Evolutionary conservation across 2,888 invertebrate genomes (phyloP).

Genomic region (Agriotes lineatus): DNA sequence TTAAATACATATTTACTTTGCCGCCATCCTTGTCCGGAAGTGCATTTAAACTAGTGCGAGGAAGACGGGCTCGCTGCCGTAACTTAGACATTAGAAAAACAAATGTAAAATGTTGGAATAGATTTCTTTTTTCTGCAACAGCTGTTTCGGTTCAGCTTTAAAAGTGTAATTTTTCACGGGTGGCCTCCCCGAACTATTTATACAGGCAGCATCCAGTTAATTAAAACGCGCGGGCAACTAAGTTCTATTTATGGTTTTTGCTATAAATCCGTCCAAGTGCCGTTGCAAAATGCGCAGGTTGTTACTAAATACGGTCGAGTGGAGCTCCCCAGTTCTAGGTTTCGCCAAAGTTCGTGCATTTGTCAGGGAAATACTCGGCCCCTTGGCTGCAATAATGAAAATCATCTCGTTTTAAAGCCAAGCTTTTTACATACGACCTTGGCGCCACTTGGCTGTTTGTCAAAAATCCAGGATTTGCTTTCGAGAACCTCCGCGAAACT

Average conservation of each 20-base stretch:
- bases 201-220: too few relatives aligned
- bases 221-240: background rate
- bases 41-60: too few relatives aligned
- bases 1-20: conserved; percentile 36
- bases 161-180: conserved; percentile 22
- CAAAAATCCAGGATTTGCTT: background rate
- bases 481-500: background rate
- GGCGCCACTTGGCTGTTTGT: background rate
- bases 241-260: too few relatives aligned
- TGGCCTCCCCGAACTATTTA: conserved; percentile 6
- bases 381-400: background rate
- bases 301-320: background rate
- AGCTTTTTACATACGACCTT: background rate
- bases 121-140: conserved; percentile 24
- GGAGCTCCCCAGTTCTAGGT: background rate
- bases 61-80: background rate
- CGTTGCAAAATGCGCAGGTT: too few relatives aligned
- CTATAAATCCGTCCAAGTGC: too few relatives aligned
- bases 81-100: conserved; percentile 6
- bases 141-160: conserved; percentile 18
- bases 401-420: background rate
- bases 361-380: background rate
- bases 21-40: too few relatives aligned
- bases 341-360: background rate
- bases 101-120: conserved; percentile 14